Conservation (phyloP, 2,797 vertebrate species). For the Malurus splendens region DNA sequence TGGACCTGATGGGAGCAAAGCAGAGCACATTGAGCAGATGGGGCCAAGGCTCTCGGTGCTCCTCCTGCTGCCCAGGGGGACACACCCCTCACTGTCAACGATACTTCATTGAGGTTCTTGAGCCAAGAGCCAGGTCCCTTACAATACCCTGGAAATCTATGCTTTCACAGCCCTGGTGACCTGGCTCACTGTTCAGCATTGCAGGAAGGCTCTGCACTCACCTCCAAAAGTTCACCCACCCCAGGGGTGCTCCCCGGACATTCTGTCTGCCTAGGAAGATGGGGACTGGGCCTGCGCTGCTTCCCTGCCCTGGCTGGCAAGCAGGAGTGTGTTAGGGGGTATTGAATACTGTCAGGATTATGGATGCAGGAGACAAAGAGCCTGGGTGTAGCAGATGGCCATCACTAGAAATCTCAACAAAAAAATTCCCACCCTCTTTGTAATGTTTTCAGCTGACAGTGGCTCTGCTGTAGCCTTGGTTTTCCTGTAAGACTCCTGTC, state of each 20-base stretch:
- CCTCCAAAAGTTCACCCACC: background rate
- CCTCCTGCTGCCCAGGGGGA: background rate
- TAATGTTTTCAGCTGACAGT: background rate
- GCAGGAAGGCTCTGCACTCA: background rate
- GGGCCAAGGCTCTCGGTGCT: background rate
- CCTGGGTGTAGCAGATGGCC: background rate
- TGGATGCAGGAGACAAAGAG: background rate
- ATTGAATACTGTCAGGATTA: background rate
- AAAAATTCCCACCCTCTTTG: background rate
- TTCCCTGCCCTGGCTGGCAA: background rate
- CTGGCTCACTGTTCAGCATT: background rate
- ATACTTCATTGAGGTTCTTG: background rate
- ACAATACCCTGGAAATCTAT: background rate
- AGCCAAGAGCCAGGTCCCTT: background rate
- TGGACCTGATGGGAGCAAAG: conserved; percentile 70
- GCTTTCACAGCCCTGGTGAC: background rate
- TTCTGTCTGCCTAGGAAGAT: background rate
- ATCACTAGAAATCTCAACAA: background rate
- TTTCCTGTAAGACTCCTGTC: background rate
- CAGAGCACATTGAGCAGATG: background rate
- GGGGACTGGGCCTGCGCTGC: background rate
- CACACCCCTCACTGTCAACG: background rate
- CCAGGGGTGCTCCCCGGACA: background rate
- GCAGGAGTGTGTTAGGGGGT: background rate
- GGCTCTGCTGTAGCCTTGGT: background rate